Percentiles rank a stretch among this genome's conserved stretches.
These are phyloP conservation scores for Galleria mellonella DNA, from an alignment of 1,140 invertebrate genomes.

Conservation along the genomic window DNA sequence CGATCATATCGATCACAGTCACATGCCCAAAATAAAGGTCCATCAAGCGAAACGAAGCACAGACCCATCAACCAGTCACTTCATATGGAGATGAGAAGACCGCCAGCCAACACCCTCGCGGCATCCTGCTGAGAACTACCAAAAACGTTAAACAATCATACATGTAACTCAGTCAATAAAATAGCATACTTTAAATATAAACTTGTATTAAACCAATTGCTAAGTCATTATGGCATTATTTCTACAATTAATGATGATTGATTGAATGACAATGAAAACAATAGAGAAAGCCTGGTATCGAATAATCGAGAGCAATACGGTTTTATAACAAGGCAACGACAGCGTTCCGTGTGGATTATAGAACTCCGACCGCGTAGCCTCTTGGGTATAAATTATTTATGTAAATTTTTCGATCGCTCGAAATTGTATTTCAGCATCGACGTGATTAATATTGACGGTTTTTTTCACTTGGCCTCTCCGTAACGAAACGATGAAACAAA, in stretches of 20 bases:
- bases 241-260: not conserved
- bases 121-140: slow-evolving; percentile 33
- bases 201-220: not conserved
- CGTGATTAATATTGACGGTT: slow-evolving; percentile 68
- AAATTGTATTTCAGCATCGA: slow-evolving; percentile 68
- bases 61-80: slow-evolving; percentile 30
- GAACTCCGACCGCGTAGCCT: slow-evolving; percentile 28
- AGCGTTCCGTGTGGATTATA: slow-evolving; percentile 31
- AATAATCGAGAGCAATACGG: slow-evolving; percentile 18
- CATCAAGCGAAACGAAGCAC: slow-evolving; percentile 31
- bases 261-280: slow-evolving; percentile 6
- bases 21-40: slow-evolving; percentile 65
- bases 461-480: slow-evolving; percentile 61
- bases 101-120: slow-evolving; percentile 32
- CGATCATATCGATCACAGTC: slow-evolving; percentile 69
- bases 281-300: slow-evolving; percentile 7
- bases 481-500: slow-evolving; percentile 68
- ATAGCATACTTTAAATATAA: not conserved
- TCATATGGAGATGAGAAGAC: slow-evolving; percentile 38
- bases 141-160: slow-evolving; percentile 10
- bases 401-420: slow-evolving; percentile 65
- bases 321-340: slow-evolving; percentile 10
- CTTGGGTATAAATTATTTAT: slow-evolving; percentile 69
- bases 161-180: not conserved
- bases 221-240: not conserved